Conservation (phyloP, 2,113 vertebrate species). For the Nyctibius bracteatus region DNA sequence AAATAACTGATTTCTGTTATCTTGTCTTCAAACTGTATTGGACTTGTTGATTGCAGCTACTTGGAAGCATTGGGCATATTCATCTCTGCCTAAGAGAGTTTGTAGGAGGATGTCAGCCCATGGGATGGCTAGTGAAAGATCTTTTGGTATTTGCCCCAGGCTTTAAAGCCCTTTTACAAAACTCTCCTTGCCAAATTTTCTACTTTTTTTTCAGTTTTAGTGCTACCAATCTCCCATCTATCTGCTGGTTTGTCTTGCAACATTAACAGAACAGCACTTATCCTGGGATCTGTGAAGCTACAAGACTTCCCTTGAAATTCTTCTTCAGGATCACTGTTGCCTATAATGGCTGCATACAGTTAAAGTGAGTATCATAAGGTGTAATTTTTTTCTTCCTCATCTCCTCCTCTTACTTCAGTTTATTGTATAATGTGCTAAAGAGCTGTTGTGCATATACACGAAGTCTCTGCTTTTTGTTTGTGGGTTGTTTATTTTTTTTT, state of each 20-base stretch:
- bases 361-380: accelerated
- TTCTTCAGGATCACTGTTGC: background rate
- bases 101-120: background rate
- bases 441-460: background rate
- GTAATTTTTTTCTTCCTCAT: background rate
- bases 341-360: background rate
- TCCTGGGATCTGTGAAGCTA: background rate
- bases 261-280: background rate
- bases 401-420: background rate
- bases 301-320: background rate
- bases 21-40: background rate
- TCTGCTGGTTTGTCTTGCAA: background rate
- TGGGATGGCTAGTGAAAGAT: background rate
- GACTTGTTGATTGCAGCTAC: background rate
- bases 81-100: background rate
- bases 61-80: background rate
- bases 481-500: background rate
- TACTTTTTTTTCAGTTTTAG: background rate
- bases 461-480: background rate
- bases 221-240: background rate
- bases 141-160: background rate
- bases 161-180: background rate
- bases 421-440: background rate
- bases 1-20: background rate
- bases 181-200: background rate